Evolutionary conservation across 2,797 vertebrate species (phyloP).

Genomic region (Hippocampus kuda): DNA sequence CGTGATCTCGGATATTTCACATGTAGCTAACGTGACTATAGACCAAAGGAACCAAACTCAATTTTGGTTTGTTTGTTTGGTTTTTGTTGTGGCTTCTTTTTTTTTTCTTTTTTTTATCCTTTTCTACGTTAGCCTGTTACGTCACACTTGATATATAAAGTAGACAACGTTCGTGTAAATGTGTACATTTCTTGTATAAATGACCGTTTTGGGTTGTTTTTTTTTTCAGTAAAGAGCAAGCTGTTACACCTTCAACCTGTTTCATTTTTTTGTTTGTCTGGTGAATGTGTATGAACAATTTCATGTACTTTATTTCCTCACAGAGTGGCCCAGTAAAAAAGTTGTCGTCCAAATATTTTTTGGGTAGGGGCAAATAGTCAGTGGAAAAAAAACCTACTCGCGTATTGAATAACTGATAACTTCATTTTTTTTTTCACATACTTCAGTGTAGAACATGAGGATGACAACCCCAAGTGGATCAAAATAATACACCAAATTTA

Average conservation of each 20-base stretch:
- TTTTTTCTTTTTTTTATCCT: conserved; percentile 24
- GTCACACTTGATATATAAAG: conserved; percentile 53
- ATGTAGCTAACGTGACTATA: conserved; percentile 73
- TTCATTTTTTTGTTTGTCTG: conserved; percentile 4
- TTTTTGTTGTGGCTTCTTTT: conserved; percentile 40
- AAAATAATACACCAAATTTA: no score
- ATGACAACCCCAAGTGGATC: no score
- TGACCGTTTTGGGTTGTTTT: conserved; percentile 57
- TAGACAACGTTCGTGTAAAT: conserved; percentile 71
- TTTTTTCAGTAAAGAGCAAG: conserved; percentile 69
- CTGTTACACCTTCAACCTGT: conserved; percentile 47
- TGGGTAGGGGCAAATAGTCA: no score
- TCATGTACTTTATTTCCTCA: neutral
- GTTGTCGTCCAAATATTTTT: no score
- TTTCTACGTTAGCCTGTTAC: conserved; percentile 45
- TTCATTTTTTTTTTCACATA: no score
- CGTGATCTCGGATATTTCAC: conserved; percentile 57
- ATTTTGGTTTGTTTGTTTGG: conserved; percentile 41
- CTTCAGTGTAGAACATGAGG: no score
- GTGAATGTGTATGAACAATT: neutral
- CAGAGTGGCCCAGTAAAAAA: neutral
- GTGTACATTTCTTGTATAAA: conserved; percentile 86
- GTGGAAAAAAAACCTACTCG: no score
- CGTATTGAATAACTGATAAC: no score
- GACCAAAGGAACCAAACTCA: conserved; percentile 86